These are phyloP conservation scores for Streblospio benedicti DNA, from an alignment of 1,140 invertebrate species.

Conservation along the genomic window DNA sequence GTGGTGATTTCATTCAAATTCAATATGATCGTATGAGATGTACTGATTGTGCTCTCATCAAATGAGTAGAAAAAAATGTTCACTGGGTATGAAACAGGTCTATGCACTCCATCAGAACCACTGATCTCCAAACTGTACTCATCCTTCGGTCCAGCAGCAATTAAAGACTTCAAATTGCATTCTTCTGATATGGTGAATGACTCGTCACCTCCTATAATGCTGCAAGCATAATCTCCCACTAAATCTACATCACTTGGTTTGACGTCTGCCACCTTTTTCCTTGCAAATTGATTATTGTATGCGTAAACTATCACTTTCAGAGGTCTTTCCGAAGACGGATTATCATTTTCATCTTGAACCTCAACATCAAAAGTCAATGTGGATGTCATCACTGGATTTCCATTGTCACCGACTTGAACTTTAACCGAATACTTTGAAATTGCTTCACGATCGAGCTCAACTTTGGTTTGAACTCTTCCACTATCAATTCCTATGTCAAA, in stretches of 20 bases:
- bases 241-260: slow-evolving; percentile 82
- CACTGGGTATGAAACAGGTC: slow-evolving; percentile 72
- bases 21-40: slow-evolving; percentile 69
- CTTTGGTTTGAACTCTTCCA: slow-evolving; percentile 69
- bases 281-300: slow-evolving; percentile 43
- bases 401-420: slow-evolving; percentile 81
- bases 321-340: slow-evolving; percentile 72
- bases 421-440: slow-evolving; percentile 62
- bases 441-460: slow-evolving; percentile 70
- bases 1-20: slow-evolving; percentile 62
- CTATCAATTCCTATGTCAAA: slow-evolving; percentile 69
- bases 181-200: slow-evolving; percentile 62
- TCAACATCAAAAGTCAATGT: slow-evolving; percentile 71
- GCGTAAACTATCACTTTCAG: slow-evolving; percentile 70
- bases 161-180: slow-evolving; percentile 65
- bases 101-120: slow-evolving; percentile 77
- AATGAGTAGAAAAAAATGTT: slow-evolving; percentile 71
- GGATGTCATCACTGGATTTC: slow-evolving; percentile 64
- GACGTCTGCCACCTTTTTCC: slow-evolving; percentile 79
- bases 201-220: slow-evolving; percentile 38
- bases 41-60: slow-evolving; percentile 69
- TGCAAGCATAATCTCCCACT: slow-evolving; percentile 77
- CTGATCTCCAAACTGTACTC: slow-evolving; percentile 62
- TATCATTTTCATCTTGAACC: slow-evolving; percentile 83
- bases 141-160: slow-evolving; percentile 27